Conservation (phyloP, 1,140 invertebrate species). For the Drusus annulatus region DNA sequence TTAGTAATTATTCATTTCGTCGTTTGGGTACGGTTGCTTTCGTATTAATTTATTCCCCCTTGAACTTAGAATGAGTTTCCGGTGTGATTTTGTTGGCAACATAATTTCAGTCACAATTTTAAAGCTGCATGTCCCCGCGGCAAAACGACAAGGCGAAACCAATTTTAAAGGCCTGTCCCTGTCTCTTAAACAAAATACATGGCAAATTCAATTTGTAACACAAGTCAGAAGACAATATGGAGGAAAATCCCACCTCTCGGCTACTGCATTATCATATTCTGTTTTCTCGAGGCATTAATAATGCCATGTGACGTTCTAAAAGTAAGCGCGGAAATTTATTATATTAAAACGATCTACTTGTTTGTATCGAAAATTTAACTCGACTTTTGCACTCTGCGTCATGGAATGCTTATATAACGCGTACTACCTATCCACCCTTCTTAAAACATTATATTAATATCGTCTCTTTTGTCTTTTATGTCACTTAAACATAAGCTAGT, state of each 20-base stretch:
- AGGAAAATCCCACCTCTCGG: slow-evolving; percentile 27
- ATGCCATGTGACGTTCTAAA: background rate
- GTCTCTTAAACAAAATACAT: slow-evolving; percentile 36
- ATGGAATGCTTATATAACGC: too few species aligned
- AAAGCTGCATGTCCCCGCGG: background rate
- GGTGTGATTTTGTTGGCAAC: background rate
- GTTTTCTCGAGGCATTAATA: background rate
- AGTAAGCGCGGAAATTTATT: background rate
- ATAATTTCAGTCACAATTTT: slow-evolving; percentile 24
- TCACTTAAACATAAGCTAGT: too few species aligned
- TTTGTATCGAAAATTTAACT: too few species aligned
- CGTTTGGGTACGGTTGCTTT: too few species aligned
- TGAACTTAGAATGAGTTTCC: too few species aligned
- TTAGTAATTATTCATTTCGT: too few species aligned
- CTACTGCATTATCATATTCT: slow-evolving; percentile 7
- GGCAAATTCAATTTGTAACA: slow-evolving; percentile 34
- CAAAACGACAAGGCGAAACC: background rate
- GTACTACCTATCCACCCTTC: too few species aligned
- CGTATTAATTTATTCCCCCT: too few species aligned
- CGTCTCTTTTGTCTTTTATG: too few species aligned
- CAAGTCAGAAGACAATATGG: slow-evolving; percentile 27
- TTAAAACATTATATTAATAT: too few species aligned
- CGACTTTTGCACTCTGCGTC: too few species aligned
- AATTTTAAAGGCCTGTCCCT: slow-evolving; percentile 30
- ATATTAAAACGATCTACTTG: background rate